These are phyloP conservation scores for Nothura maculosa DNA, from an alignment of 2,797 vertebrate genomes.

Conservation along the genomic window DNA sequence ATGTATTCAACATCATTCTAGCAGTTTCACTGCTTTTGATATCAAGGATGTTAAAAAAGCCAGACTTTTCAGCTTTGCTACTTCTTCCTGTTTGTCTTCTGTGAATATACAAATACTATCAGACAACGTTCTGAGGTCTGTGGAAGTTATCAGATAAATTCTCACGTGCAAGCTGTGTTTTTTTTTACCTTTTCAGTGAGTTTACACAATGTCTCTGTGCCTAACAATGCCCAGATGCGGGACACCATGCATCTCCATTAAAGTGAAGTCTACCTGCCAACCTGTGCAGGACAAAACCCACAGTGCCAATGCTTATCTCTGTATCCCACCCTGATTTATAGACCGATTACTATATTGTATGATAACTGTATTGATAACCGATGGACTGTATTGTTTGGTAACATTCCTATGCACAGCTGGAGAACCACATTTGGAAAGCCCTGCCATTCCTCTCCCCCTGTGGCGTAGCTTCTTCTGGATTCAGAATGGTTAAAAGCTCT, in stretches of 20 bases:
- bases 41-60: background rate
- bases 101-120: background rate
- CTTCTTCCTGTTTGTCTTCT: background rate
- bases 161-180: background rate
- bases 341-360: no score
- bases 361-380: no score
- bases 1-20: no score
- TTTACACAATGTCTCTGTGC: background rate
- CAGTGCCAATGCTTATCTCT: rapidly evolving
- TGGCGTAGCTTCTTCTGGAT: background rate
- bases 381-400: background rate
- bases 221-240: background rate
- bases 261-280: background rate
- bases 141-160: background rate
- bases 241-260: background rate
- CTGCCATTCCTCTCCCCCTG: rapidly evolving
- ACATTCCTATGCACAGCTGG: background rate
- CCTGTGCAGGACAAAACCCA: background rate
- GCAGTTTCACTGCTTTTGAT: background rate
- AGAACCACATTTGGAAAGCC: background rate
- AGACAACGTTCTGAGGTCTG: background rate
- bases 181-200: background rate
- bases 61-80: background rate
- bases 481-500: background rate
- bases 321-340: rapidly evolving